Conservation (phyloP, 92 coral and sea anemone genomes). For the Plumapathes pennacea region DNA sequence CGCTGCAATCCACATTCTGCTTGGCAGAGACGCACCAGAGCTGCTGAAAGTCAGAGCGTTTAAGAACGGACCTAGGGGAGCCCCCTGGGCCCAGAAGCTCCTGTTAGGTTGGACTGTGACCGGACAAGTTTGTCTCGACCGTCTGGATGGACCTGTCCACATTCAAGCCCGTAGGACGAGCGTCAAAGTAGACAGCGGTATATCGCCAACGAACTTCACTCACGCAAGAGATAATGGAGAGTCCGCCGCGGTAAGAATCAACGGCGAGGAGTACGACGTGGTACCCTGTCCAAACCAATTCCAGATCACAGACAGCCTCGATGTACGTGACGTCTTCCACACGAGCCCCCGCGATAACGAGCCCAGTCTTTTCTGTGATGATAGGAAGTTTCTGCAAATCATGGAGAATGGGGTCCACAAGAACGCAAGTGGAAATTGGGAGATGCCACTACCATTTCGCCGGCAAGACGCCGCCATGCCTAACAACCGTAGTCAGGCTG, state of each 20-base stretch:
- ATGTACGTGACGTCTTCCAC: constrained; percentile 11
- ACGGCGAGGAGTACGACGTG: constrained; percentile 17
- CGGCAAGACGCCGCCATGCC: constrained; percentile 39
- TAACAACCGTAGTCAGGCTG: constrained; percentile 55
- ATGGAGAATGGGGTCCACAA: constrained; percentile 51
- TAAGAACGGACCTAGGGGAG: constrained; percentile 46
- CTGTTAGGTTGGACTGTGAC: constrained; percentile 54
- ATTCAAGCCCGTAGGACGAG: constrained; percentile 13
- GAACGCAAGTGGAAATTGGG: constrained; percentile 60
- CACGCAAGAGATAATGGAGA: not conserved
- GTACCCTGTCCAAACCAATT: constrained; percentile 47
- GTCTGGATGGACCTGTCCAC: constrained; percentile 32
- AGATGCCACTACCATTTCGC: constrained; percentile 68
- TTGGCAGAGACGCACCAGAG: constrained; percentile 56
- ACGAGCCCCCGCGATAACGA: constrained; percentile 30
- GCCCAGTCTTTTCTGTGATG: constrained; percentile 34
- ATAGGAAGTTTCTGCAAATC: constrained; percentile 26
- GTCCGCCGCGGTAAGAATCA: not conserved
- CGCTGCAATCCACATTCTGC: constrained; percentile 34
- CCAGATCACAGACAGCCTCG: constrained; percentile 27
- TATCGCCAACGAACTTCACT: no score
- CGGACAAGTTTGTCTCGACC: constrained; percentile 49
- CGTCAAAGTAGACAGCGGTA: no score
- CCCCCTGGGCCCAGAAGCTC: constrained; percentile 51
- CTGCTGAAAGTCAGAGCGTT: constrained; percentile 52